These are phyloP conservation scores for Botrylloides violaceus DNA, from an alignment of 23 tunicate genomes.

Conservation along the genomic window DNA sequence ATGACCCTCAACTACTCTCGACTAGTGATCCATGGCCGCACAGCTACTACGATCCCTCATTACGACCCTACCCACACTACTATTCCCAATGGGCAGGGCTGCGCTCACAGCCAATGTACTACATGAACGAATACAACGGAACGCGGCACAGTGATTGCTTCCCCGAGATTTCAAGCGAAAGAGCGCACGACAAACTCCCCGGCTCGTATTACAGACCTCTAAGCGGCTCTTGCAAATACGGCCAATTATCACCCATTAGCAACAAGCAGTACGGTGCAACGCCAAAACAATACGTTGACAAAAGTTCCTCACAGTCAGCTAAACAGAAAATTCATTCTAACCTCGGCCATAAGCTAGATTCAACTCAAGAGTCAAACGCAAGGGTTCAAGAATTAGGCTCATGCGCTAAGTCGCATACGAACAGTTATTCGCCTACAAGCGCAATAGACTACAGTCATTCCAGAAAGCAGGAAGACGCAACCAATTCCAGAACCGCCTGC, in stretches of 20 bases:
- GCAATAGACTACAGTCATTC: neutral
- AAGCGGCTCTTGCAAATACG: neutral
- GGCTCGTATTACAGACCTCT: neutral
- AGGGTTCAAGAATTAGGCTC: neutral
- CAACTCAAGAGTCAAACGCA: neutral
- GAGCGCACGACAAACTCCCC: neutral
- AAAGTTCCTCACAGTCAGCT: too few species aligned
- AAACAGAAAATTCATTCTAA: too few species aligned
- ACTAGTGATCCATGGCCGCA: constrained; percentile 18
- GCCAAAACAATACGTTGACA: too few species aligned
- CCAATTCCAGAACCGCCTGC: neutral
- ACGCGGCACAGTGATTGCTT: constrained; percentile 1
- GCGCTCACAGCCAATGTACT: constrained; percentile 4
- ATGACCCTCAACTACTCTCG: neutral
- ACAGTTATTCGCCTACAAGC: neutral
- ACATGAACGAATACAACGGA: constrained; percentile 10
- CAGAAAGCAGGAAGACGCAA: neutral
- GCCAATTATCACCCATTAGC: neutral
- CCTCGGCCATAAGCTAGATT: too few species aligned
- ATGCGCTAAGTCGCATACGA: neutral
- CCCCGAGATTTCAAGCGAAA: neutral
- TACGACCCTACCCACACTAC: constrained; percentile 6
- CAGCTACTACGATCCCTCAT: constrained; percentile 15
- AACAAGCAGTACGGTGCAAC: too few species aligned
- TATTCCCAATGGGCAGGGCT: constrained; percentile 15